These are phyloP conservation scores for Cremastinae sp. DNA, from an alignment of 2,888 invertebrate species.

Conservation along the genomic window DNA sequence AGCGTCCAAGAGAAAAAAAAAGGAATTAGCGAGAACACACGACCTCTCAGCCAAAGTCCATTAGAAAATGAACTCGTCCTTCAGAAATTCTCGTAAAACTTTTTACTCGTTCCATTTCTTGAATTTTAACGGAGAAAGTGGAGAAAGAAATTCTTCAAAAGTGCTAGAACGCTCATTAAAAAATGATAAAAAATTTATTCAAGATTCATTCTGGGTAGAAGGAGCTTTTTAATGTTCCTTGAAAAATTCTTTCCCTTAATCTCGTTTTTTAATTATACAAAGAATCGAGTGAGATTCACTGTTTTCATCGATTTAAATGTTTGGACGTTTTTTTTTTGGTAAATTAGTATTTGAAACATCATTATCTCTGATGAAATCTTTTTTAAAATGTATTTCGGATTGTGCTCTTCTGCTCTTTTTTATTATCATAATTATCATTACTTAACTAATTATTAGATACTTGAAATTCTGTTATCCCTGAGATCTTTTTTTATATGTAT, in stretches of 20 bases:
- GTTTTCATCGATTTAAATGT: neutral
- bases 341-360: no score
- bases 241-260: no score
- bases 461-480: no score
- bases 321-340: no score
- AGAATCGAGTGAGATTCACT: neutral
- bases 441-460: no score
- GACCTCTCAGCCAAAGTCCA: constrained; percentile 27
- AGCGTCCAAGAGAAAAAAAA: neutral
- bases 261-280: neutral
- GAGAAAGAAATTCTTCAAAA: neutral
- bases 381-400: no score
- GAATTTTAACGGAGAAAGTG: neutral
- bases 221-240: no score
- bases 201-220: neutral
- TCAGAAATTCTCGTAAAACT: neutral
- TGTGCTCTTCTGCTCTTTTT: no score
- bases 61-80: constrained; percentile 41
- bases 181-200: neutral
- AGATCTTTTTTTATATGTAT: no score
- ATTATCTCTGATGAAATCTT: no score
- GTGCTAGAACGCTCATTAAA: neutral
- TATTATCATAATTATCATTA: no score
- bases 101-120: neutral
- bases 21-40: constrained; percentile 8